Conservation (phyloP, 2,113 vertebrate genomes). For the Nannobrachium achirus region DNA sequence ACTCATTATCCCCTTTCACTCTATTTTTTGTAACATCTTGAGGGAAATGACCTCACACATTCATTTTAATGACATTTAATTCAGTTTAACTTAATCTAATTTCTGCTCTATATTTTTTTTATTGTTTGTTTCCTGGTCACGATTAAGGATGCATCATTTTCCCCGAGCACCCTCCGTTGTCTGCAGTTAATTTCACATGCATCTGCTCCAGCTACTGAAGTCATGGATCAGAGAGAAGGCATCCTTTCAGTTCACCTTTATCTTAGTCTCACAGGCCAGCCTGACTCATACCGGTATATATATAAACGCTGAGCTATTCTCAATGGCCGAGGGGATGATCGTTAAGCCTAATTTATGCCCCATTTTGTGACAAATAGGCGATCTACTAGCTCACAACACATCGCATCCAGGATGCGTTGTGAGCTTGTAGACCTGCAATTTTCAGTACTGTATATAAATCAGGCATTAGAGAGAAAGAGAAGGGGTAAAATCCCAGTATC, state of each 20-base stretch:
- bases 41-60: too few relatives aligned
- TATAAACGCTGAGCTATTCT: neutral
- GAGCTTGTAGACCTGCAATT: too few relatives aligned
- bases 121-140: neutral
- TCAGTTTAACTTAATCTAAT: neutral
- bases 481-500: neutral
- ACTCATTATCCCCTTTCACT: too few relatives aligned
- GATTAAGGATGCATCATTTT: neutral
- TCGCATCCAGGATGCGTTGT: too few relatives aligned
- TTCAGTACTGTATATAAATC: too few relatives aligned
- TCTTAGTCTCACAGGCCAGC: neutral
- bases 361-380: too few relatives aligned
- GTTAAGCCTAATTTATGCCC: neutral
- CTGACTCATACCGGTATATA: neutral
- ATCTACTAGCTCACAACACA: too few relatives aligned
- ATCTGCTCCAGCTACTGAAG: neutral
- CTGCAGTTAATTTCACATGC: neutral
- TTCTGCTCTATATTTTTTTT: neutral
- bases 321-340: neutral
- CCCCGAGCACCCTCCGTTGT: neutral
- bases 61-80: too few relatives aligned
- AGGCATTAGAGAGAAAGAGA: neutral
- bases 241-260: slow-evolving; percentile 6
- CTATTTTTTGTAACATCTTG: too few relatives aligned
- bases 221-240: slow-evolving; percentile 24